Evolutionary conservation across 2,888 invertebrate species (phyloP), one percentile per base, ranked within the genome.

Genomic region (Meghimatium bilineatum): DNA sequence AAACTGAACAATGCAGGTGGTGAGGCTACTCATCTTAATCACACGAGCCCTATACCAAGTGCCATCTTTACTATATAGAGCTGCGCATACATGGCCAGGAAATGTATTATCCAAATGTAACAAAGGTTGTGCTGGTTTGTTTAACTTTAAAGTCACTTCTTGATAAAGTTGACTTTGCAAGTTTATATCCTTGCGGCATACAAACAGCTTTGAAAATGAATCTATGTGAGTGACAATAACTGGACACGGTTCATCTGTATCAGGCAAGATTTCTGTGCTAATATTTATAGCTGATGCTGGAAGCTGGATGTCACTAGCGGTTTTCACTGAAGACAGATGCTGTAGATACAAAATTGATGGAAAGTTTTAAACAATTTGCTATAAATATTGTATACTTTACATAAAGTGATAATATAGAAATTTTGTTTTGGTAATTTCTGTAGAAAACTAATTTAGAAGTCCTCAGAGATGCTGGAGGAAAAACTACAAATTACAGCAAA

Each of bases 11-110:
- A 52, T 71, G 12, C 88, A 87, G 26, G 80, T 83, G 34, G 79
- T 85, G 0, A 80, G 74, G 6, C 75, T 71, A 20, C 87, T 87
- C 17, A 90, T 38, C 14, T 86, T 69, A 26, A 86, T 23, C 14
- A 91, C 89, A 66, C 89, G 87, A 23, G 88, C 90, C 75, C 91
- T 80, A 78, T 89, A 90, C 91, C 90, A 91, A 6, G 72, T 78
- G 2, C 82, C 71, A 69, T 90, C 90, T 5, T n/a, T 36, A 36
- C 87, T 84, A 81, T 85, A 91, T 34, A 82, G 74, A 0, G 88
- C 88, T 12, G 87, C 87, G 23, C 90, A 90, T 56, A 90, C 67
- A 60, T 88, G 88, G n/a, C 90, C 90, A 34, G 86, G 85, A 1
- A 52, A 71, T 10, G 89, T 88, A 26, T 56, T 49, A 36, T 20